Base-by-base conservation (phyloP, 2,113 vertebrate genomes). In the Numenius arquata region DNA sequence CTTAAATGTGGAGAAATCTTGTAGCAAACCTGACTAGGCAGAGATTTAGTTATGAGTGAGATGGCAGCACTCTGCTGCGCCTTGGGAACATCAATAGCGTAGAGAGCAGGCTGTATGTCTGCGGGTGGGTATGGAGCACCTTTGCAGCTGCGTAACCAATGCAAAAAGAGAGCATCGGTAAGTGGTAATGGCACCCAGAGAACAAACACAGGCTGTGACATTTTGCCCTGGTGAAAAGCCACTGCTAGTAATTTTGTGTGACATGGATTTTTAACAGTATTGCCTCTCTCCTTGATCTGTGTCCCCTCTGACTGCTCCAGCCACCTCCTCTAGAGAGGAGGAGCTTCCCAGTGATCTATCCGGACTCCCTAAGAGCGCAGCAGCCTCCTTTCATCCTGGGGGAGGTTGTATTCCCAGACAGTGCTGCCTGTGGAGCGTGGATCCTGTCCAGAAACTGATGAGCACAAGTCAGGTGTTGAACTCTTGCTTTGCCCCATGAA, bases 401-500 rank as follows among this genome's bases (percentile, higher is more conserved):
- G 22, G 34, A 82, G 41, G 16, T 61, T 82, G n/a, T 40, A 10
- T 45, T 94, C 71, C 48, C 85, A 94, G 79, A 58, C 62, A 81
- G 45, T 45, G 59, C 73, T 5, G 53, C 66, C 55, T 85, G 73
- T 32, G n/a, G 59, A 65, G 80, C 2, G 3, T 71, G 84, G 77
- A 87, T 93, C 83, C 6, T 89, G 94, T 87, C 83, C 86, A 87
- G 89, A 84, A 88, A 90, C 91, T 77, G 93, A 90, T 76, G 93
- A 95, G 92, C 90, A 50, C 95, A 66, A 88, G 90, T 95, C 92
- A 82, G 68, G 80, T 85, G 84, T 82, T 96, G 94, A 95, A 90
- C 82, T 95, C 80, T 85, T 78, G 93, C 89, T 90, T 96, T 94
- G 94, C 92, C 85, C 85, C 85, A 74, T 92, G 92, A 93, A 87